Base-by-base conservation (phyloP, 2,888 invertebrate species). In the Drosophila aldrichi region DNA sequence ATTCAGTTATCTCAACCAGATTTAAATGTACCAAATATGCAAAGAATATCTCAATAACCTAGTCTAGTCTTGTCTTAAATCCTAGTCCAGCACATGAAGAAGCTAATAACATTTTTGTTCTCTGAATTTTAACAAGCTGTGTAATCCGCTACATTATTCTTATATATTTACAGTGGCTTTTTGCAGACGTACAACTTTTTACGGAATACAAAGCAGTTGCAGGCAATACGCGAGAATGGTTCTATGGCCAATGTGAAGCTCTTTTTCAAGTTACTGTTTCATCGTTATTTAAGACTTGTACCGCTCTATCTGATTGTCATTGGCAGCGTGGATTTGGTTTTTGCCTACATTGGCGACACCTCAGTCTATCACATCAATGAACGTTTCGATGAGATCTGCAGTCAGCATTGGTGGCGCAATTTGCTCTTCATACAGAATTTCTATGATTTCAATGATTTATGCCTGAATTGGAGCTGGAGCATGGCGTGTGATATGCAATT, bases 391-490 rank as follows among this genome's bases (percentile, higher is more conserved):
- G 88, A 91, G 68, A 84, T 89, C 5, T 93, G 93, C 64, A 77
- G 89, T 1, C 90, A 91, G 64, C 89, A 92, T 61, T 93, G 93
- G 93, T 93, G 93, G 93, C 86, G 93, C 29, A 93, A 93, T 76
- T 40, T 93, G 2, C 72, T 93, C 20, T 92, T 93, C 60, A 92
- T 93, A 41, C 93, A 93, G 73, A 93, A 93, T 72, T 74, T 93
- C 5, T 93, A 91, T 60, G 79, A 89, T 25, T 90, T 91, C 55
- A 82, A 86, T 0, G 91, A 93, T 3, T 86, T 93, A 77, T 93
- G 93, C 55, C 81, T 91, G 22, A 93, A 93, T 25, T 93, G 93
- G 93, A 92, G 92, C 22, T 93, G 93, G 93, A 93, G 93, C 10
- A 72, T 93, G 56, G 92, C 93, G 25, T 93, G 93, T 62, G 93